phyloP scores from a whole-genome alignment of 2,113 vertebrate species.

The Bos javanicus region DNA sequence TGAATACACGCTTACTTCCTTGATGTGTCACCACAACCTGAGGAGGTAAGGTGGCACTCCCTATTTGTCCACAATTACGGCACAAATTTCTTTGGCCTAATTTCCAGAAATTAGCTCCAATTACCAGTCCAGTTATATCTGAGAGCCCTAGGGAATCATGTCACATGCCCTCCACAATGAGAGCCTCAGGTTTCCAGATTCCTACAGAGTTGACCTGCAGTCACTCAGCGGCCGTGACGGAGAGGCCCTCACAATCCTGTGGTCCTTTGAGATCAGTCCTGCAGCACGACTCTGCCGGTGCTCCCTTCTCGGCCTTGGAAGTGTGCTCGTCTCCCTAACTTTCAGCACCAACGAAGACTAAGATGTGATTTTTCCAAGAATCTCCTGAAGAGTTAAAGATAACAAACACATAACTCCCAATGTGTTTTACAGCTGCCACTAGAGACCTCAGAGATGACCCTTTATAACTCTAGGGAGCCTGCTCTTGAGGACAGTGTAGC shows the following conservation, averaged over 20 bases:
- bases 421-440: not conserved
- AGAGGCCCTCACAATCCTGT: not conserved
- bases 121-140: not conserved
- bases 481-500: not conserved
- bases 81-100: not conserved
- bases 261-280: not conserved
- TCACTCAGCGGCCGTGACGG: not conserved
- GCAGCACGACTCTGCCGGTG: fast-evolving
- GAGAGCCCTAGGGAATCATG: not conserved
- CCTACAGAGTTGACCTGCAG: not conserved
- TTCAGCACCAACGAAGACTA: no score
- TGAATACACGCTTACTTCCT: not conserved
- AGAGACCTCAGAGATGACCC: not conserved
- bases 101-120: not conserved
- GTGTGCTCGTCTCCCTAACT: not conserved
- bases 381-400: not conserved
- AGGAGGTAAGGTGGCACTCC: not conserved
- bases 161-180: not conserved
- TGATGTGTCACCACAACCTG: fast-evolving
- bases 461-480: not conserved
- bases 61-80: not conserved
- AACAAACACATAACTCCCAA: not conserved
- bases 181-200: not conserved
- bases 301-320: not conserved
- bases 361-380: not conserved